A percentile compares a stretch with the other conserved stretches of the same genome.
Conservation (phyloP, 2,113 vertebrate species). For the Sitta europaea region DNA sequence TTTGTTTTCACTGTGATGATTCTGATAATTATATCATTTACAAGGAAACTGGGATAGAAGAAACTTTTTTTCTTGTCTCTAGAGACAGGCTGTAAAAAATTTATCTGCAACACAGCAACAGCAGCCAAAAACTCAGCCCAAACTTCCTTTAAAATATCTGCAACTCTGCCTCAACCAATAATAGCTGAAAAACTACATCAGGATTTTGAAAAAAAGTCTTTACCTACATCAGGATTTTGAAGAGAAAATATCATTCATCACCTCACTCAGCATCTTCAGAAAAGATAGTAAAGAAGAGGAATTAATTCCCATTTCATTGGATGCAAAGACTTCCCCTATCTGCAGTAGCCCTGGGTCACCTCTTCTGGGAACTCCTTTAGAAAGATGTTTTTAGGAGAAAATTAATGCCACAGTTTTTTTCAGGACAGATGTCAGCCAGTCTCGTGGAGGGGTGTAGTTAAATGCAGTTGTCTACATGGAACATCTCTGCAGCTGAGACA, state of each 20-base stretch:
- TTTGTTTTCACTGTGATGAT: background rate
- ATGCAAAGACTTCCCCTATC: background rate
- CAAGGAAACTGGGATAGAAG: background rate
- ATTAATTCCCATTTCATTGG: background rate
- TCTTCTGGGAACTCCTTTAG: background rate
- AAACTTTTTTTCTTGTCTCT: background rate
- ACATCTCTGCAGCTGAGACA: background rate
- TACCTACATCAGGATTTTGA: background rate
- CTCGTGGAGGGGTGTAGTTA: accelerated
- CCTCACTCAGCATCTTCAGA: background rate
- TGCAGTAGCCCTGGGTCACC: background rate
- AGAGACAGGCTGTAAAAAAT: background rate
- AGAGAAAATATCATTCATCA: background rate
- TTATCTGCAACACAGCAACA: background rate
- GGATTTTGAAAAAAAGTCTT: background rate
- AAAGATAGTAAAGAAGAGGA: background rate
- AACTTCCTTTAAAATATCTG: background rate
- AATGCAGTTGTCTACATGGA: background rate
- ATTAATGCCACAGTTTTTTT: background rate
- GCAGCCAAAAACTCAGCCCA: background rate
- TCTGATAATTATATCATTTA: background rate
- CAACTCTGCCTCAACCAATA: background rate
- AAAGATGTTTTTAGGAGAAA: background rate
- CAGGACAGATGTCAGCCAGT: background rate
- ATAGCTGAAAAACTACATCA: background rate